Evolutionary conservation across 2,888 invertebrate species (phyloP).

Genomic region (Polydesmus complanatus): DNA sequence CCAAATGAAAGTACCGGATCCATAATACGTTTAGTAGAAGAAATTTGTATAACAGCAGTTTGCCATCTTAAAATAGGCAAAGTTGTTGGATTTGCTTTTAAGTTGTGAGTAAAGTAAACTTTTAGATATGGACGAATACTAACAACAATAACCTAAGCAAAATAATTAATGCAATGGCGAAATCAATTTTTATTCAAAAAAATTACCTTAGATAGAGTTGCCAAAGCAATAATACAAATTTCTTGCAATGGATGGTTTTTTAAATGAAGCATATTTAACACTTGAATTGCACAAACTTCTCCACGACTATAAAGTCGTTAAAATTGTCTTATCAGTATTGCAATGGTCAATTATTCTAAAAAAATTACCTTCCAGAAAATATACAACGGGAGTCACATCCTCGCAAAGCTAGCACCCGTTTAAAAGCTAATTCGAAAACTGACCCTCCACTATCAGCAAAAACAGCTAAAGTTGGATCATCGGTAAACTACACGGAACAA

Average conservation of each 20-base stretch:
- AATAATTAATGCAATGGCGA: constrained; percentile 3
- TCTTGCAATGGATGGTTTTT: constrained; percentile 54
- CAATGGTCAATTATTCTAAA: constrained; percentile 47
- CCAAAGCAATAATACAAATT: constrained; percentile 73
- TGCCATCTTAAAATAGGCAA: constrained; percentile 89
- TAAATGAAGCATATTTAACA: constrained; percentile 43
- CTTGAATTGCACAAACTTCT: constrained; percentile 68
- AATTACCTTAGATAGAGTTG: constrained; percentile 74
- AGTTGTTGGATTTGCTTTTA: constrained; percentile 51
- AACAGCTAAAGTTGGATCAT: constrained; percentile 56
- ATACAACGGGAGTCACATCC: constrained; percentile 82
- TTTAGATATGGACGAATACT: constrained; percentile 60
- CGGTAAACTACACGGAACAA: constrained; percentile 45
- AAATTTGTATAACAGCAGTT: constrained; percentile 65
- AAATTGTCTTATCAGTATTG: constrained; percentile 83
- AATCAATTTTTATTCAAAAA: constrained; percentile 19
- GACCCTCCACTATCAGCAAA: constrained; percentile 89
- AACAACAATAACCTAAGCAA: constrained; percentile 53
- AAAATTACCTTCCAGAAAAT: constrained; percentile 60
- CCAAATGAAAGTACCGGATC: constrained; percentile 84
- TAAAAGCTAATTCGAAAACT: constrained; percentile 84
- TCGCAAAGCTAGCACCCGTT: constrained; percentile 70
- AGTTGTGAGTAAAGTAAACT: constrained; percentile 59
- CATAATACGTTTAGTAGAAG: constrained; percentile 45
- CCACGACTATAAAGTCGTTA: constrained; percentile 54